Percentiles rank a stretch among this genome's conserved stretches.
phyloP scores from a whole-genome alignment of 2,888 invertebrate species.

The Drosophila eohydei region DNA sequence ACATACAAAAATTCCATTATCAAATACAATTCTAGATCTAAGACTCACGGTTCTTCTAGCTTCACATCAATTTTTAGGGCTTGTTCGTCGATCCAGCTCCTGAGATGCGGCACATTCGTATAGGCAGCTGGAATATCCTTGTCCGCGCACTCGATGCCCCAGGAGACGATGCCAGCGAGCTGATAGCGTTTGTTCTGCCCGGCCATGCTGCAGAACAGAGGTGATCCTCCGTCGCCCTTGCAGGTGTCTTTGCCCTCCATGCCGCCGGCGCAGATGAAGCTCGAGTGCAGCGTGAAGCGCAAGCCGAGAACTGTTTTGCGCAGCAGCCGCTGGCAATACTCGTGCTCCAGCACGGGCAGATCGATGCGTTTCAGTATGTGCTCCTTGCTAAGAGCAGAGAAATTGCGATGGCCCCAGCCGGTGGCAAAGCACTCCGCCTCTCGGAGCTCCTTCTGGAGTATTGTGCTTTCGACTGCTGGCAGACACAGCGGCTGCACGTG shows the following conservation, averaged over 20 bases:
- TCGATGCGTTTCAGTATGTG: conserved; percentile 89
- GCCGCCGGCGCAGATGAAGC: conserved; percentile 92
- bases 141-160: conserved; percentile 91
- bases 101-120: conserved; percentile 88
- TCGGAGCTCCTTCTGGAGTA: conserved; percentile 79
- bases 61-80: conserved; percentile 39
- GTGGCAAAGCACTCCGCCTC: conserved; percentile 67
- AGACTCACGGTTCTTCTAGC: neutral
- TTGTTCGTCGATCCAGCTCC: conserved; percentile 88
- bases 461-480: conserved; percentile 85
- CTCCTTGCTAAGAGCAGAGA: conserved; percentile 84
- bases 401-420: conserved; percentile 74
- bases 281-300: conserved; percentile 87
- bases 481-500: conserved; percentile 90
- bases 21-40: neutral
- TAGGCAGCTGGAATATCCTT: conserved; percentile 90
- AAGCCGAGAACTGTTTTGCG: conserved; percentile 88
- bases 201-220: conserved; percentile 88
- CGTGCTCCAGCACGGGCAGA: conserved; percentile 88
- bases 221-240: conserved; percentile 90
- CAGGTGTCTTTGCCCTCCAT: conserved; percentile 86
- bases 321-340: conserved; percentile 85
- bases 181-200: conserved; percentile 57
- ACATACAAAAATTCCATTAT: neutral
- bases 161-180: conserved; percentile 85